phyloP scores from a whole-genome alignment of 2,888 invertebrate genomes.

The Rhagium mordax region DNA sequence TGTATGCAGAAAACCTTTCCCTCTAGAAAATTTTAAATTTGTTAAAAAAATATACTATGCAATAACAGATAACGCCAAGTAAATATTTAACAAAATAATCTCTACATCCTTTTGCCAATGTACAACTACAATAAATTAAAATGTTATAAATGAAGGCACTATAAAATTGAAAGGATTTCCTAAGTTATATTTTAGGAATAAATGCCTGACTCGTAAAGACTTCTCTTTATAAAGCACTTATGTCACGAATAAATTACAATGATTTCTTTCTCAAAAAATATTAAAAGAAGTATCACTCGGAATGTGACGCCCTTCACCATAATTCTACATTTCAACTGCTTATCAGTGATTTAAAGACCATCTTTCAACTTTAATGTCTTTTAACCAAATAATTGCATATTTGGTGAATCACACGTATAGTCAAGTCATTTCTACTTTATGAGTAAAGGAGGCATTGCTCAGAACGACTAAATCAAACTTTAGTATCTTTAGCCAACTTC shows the following conservation, averaged over 20 bases:
- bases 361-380: conserved; percentile 34
- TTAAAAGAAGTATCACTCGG: conserved; percentile 26
- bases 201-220: conserved; percentile 2
- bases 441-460: not conserved
- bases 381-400: conserved; percentile 37
- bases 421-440: conserved; percentile 2
- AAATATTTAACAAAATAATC: too few relatives aligned
- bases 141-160: too few relatives aligned
- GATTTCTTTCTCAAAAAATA: conserved; percentile 29
- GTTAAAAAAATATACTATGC: too few relatives aligned
- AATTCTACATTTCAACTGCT: conserved; percentile 28
- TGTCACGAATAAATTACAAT: conserved; percentile 36
- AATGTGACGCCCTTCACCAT: conserved; percentile 33
- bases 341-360: conserved; percentile 39
- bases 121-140: too few relatives aligned
- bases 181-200: not conserved
- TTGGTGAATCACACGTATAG: conserved; percentile 17
- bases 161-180: not conserved
- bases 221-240: conserved; percentile 30
- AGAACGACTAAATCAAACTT: not conserved
- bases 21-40: too few relatives aligned
- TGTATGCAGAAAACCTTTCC: too few relatives aligned
- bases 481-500: too few relatives aligned
- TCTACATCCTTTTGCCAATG: too few relatives aligned
- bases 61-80: too few relatives aligned